phyloP scores from a whole-genome alignment of 2,113 vertebrate species.

The Silurus glanis region DNA sequence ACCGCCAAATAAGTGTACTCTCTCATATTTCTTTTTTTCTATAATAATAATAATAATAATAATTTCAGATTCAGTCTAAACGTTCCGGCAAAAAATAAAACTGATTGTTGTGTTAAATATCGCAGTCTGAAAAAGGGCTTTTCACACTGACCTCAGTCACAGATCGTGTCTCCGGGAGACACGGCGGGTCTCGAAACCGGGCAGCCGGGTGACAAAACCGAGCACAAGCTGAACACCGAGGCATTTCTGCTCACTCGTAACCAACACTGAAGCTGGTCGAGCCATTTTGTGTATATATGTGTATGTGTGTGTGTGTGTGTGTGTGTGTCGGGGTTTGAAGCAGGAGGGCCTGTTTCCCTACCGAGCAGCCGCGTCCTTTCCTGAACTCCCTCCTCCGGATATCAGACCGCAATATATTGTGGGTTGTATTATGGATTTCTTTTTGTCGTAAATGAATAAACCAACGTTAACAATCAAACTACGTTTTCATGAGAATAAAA shows the following conservation, averaged over 20 bases:
- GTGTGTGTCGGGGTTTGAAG: constrained; percentile 34
- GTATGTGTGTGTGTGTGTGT: neutral
- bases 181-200: neutral
- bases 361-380: constrained; percentile 79
- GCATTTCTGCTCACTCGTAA: neutral
- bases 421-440: too few relatives aligned
- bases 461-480: neutral
- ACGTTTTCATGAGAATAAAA: neutral
- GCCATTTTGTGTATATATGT: neutral
- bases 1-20: neutral
- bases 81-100: too few relatives aligned
- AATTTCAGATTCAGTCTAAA: too few relatives aligned
- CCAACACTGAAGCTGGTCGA: constrained; percentile 54
- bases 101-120: too few relatives aligned
- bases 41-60: too few relatives aligned
- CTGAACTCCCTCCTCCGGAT: constrained; percentile 74
- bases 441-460: neutral
- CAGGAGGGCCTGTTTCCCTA: constrained; percentile 72
- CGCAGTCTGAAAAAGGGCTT: too few relatives aligned
- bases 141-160: neutral
- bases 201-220: neutral
- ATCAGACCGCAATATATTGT: constrained; percentile 58
- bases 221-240: neutral
- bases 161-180: neutral
- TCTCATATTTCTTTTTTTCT: neutral